These are phyloP conservation scores for Episyrphus balteatus DNA, from an alignment of 1,140 invertebrate genomes.

Conservation along the genomic window DNA sequence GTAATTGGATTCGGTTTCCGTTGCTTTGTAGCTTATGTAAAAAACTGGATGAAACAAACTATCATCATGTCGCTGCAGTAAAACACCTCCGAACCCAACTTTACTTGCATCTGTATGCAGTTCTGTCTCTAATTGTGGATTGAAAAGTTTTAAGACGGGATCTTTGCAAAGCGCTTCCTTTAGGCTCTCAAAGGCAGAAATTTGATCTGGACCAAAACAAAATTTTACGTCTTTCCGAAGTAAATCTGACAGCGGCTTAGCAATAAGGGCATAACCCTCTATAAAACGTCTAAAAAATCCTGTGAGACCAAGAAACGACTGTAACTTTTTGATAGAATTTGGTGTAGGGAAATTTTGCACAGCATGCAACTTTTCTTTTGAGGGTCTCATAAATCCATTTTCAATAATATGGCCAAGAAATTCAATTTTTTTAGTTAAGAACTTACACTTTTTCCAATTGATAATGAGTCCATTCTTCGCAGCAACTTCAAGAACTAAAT, in stretches of 20 bases:
- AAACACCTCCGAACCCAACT: conserved; percentile 9
- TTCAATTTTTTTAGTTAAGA: background rate
- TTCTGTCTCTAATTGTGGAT: conserved; percentile 13
- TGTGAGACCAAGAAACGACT: conserved; percentile 3
- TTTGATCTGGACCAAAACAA: conserved; percentile 8
- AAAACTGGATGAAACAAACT: background rate
- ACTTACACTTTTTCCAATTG: background rate
- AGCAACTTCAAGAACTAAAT: background rate
- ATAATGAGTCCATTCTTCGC: background rate
- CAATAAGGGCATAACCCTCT: background rate
- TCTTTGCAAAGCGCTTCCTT: conserved; percentile 6
- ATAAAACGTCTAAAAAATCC: conserved; percentile 8
- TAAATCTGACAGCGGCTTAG: conserved; percentile 8
- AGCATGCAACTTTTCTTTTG: no score
- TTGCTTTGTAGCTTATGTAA: background rate
- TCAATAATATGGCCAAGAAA: background rate
- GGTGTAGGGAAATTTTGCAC: background rate
- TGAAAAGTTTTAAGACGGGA: conserved; percentile 13
- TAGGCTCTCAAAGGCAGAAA: conserved; percentile 12
- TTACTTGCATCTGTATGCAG: conserved; percentile 16
- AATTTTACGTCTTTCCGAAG: conserved; percentile 6
- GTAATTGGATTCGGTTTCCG: background rate
- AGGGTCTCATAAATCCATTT: no score
- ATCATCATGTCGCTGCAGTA: conserved; percentile 11
- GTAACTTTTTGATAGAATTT: background rate